These are phyloP conservation scores for Megaleporinus macrocephalus DNA, from an alignment of 2,113 vertebrate species.

Conservation along the genomic window DNA sequence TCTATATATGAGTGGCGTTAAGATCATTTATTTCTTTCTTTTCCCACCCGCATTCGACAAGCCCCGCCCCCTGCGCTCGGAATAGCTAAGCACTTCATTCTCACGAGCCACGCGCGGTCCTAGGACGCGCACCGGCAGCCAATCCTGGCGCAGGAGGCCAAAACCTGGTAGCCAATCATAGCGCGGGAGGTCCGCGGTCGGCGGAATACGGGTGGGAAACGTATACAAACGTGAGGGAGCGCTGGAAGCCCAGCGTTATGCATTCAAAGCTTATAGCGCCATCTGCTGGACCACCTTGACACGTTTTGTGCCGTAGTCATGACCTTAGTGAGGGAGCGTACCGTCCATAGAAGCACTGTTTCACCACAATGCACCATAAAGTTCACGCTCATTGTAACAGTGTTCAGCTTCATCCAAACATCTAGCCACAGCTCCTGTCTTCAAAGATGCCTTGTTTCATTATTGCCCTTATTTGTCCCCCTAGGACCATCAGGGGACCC, in stretches of 20 bases:
- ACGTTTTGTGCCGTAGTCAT: not conserved
- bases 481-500: not conserved
- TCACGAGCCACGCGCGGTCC: too few relatives aligned
- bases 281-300: conserved; percentile 66
- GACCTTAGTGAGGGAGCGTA: not conserved
- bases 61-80: not conserved
- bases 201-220: not conserved
- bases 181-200: not conserved
- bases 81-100: not conserved
- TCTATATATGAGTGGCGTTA: conserved; percentile 30
- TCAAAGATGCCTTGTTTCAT: not conserved
- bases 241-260: not conserved
- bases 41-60: not conserved
- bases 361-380: not conserved
- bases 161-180: not conserved
- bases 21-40: not conserved
- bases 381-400: not conserved
- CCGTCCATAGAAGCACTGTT: not conserved
- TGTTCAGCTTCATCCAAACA: not conserved
- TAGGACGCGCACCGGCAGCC: not conserved
- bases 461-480: not conserved
- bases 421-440: not conserved
- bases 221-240: conserved; percentile 1
- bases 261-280: conserved; percentile 55
- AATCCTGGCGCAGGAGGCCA: not conserved